Percentiles rank a stretch among this genome's conserved stretches.
Evolutionary conservation across 1,140 invertebrate genomes (phyloP).

Genomic region (Drosophila littoralis): DNA sequence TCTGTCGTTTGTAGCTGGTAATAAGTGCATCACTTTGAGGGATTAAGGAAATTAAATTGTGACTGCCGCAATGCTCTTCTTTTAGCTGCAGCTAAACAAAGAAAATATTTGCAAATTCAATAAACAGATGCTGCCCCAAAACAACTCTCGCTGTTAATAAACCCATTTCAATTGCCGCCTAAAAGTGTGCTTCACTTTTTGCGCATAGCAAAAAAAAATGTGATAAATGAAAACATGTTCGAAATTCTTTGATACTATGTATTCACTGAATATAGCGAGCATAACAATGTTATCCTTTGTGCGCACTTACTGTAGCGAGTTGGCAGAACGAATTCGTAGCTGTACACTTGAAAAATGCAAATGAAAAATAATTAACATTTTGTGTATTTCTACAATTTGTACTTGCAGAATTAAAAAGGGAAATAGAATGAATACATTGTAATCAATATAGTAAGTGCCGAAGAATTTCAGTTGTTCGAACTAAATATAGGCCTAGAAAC

Average conservation of each 20-base stretch:
- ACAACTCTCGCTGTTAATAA: too few relatives aligned
- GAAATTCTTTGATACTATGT: not conserved
- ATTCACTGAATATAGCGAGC: not conserved
- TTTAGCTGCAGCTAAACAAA: not conserved
- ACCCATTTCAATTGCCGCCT: not conserved
- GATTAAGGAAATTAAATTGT: not conserved
- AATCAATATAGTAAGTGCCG: too few relatives aligned
- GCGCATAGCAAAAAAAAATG: not conserved
- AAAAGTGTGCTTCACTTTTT: constrained; percentile 46
- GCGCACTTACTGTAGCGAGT: not conserved
- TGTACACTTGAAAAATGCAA: not conserved
- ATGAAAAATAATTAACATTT: not conserved
- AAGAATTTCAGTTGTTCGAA: too few relatives aligned
- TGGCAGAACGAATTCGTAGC: not conserved
- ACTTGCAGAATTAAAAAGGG: too few relatives aligned
- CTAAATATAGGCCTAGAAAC: too few relatives aligned
- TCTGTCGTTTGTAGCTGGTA: not conserved
- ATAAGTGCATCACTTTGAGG: not conserved
- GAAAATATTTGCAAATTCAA: not conserved
- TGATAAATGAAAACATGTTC: not conserved
- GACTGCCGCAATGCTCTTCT: not conserved
- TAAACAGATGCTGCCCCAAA: not conserved
- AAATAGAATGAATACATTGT: too few relatives aligned
- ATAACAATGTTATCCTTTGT: constrained; percentile 7
- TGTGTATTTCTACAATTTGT: too few relatives aligned